These are phyloP conservation scores for Sporophila hypoxantha DNA, from an alignment of 2,113 vertebrate species.

Conservation along the genomic window DNA sequence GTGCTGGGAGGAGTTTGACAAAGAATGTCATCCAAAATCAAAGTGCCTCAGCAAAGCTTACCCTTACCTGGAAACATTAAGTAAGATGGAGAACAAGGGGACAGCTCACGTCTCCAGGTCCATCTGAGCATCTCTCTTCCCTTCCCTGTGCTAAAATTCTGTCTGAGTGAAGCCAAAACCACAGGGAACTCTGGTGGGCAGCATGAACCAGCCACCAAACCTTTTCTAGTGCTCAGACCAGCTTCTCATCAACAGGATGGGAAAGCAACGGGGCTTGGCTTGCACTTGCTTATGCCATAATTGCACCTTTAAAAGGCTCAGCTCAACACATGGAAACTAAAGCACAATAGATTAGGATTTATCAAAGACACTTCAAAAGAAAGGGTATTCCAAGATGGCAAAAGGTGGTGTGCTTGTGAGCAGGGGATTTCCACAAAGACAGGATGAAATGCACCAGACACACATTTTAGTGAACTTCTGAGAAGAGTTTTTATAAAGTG, in stretches of 20 bases:
- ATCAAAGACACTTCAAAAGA: background rate
- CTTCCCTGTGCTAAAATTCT: background rate
- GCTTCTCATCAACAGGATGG: background rate
- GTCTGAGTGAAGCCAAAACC: background rate
- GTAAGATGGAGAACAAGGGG: background rate
- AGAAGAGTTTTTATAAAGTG: background rate
- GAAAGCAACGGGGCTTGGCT: background rate
- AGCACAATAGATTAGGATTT: background rate
- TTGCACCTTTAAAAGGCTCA: background rate
- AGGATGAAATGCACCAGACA: background rate
- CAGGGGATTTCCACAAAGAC: background rate
- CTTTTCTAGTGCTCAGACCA: background rate
- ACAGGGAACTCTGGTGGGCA: fast-evolving
- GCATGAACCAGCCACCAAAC: background rate
- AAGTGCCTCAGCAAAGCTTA: background rate
- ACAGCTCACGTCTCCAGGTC: background rate
- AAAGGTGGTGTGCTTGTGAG: background rate
- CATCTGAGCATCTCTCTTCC: background rate
- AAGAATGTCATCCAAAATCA: background rate
- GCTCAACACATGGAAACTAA: background rate
- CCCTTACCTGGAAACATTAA: background rate
- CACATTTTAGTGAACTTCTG: background rate
- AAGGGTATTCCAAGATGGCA: background rate
- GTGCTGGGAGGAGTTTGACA: background rate
- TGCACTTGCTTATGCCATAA: background rate